These are phyloP conservation scores for Timandra comae DNA, from an alignment of 2,888 invertebrate species.

Conservation along the genomic window DNA sequence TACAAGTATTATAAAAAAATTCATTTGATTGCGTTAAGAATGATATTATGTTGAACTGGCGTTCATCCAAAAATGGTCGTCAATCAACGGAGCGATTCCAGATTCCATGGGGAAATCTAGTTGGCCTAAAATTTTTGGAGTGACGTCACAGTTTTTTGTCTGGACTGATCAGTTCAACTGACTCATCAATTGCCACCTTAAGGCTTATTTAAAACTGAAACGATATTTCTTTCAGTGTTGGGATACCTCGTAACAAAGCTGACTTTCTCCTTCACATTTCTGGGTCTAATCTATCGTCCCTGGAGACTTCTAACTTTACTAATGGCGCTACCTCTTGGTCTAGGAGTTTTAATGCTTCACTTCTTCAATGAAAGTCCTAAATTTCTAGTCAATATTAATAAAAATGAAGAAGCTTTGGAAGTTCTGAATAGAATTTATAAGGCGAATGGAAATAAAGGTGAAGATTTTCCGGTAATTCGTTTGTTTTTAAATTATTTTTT, in stretches of 20 bases:
- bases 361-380: slow-evolving; percentile 85
- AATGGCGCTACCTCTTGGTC: slow-evolving; percentile 78
- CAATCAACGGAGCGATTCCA: no score
- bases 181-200: no score
- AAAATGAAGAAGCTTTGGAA: slow-evolving; percentile 76
- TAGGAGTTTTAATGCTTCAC: slow-evolving; percentile 76
- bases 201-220: no score
- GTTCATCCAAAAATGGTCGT: no score
- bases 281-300: slow-evolving; percentile 49
- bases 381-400: slow-evolving; percentile 81
- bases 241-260: slow-evolving; percentile 56
- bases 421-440: slow-evolving; percentile 78
- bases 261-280: slow-evolving; percentile 45
- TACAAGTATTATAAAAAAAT: no score
- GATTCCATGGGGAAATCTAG: no score
- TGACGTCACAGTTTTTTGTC: no score
- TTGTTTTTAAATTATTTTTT: no score
- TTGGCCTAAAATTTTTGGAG: no score
- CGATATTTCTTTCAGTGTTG: slow-evolving; percentile 54
- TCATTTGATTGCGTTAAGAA: no score
- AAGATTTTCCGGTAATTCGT: slow-evolving; percentile 53
- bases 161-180: no score
- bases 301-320: slow-evolving; percentile 64
- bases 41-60: no score
- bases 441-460: slow-evolving; percentile 62